phyloP scores from a whole-genome alignment of 1,140 invertebrate genomes.

The Psilanteris sp. region DNA sequence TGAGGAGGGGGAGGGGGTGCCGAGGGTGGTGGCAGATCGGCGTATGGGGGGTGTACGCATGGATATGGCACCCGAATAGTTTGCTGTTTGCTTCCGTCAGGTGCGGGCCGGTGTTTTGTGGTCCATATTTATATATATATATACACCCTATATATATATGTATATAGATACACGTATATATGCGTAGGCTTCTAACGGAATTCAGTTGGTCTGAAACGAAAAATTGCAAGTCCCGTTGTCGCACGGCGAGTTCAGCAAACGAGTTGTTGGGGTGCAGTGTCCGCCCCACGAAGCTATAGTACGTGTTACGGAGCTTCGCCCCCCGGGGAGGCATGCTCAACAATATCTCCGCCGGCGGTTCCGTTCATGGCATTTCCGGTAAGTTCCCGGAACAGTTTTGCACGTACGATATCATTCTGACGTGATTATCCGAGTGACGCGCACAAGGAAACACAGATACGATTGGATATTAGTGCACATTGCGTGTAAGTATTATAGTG shows the following conservation, averaged over 20 bases:
- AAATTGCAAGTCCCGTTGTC: constrained; percentile 7
- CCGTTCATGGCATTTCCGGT: constrained; percentile 78
- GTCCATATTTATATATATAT: constrained; percentile 26
- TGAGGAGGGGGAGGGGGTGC: constrained; percentile 13
- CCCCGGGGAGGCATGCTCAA: constrained; percentile 79
- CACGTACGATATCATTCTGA: not conserved
- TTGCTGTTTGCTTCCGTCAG: constrained; percentile 77
- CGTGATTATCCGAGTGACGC: constrained; percentile 13
- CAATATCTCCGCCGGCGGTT: constrained; percentile 78
- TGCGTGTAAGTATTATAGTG: constrained; percentile 3
- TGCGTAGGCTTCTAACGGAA: constrained; percentile 5
- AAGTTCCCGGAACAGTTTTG: constrained; percentile 64
- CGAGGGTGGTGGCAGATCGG: constrained; percentile 40
- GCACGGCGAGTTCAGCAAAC: constrained; percentile 36
- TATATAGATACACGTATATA: constrained; percentile 5
- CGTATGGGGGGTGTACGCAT: constrained; percentile 70
- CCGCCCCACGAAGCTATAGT: constrained; percentile 58
- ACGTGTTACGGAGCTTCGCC: constrained; percentile 71
- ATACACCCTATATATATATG: not conserved
- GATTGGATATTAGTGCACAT: constrained; percentile 30
- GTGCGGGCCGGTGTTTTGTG: constrained; percentile 71
- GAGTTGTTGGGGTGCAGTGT: constrained; percentile 43
- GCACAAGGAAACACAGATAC: constrained; percentile 3
- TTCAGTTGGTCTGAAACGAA: constrained; percentile 4
- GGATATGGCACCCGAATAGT: constrained; percentile 78